Percentiles rank a stretch among this genome's conserved stretches.
Conservation (phyloP, 2,888 invertebrate species). For the Suillia variegata region DNA sequence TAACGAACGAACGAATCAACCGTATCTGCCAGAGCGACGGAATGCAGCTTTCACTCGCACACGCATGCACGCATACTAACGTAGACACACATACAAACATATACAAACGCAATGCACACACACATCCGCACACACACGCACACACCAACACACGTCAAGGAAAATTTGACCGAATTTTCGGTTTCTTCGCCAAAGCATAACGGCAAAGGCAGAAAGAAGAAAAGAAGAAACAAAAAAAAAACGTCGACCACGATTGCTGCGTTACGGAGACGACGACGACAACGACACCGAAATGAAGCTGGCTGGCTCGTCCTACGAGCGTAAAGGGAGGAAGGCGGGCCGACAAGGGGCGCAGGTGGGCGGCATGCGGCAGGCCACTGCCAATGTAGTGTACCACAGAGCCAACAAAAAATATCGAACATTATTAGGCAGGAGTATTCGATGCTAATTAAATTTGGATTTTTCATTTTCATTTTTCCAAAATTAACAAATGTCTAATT, state of each 20-base stretch:
- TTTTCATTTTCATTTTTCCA: not conserved
- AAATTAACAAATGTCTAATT: not conserved
- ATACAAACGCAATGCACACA: no score
- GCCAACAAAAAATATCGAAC: no score
- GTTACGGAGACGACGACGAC: slow-evolving; percentile 24
- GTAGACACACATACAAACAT: no score
- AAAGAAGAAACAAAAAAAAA: no score
- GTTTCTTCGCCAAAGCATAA: slow-evolving; percentile 33
- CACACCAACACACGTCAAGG: slow-evolving; percentile 22
- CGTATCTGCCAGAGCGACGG: slow-evolving; percentile 12
- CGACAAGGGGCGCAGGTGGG: no score
- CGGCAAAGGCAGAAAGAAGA: no score
- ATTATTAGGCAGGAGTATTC: no score
- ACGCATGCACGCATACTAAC: slow-evolving; percentile 14
- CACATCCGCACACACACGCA: slow-evolving; percentile 28
- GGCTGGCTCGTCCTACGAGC: no score
- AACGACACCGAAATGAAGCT: no score
- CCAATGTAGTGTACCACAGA: not conserved
- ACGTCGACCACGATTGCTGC: slow-evolving; percentile 30
- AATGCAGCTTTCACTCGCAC: slow-evolving; percentile 17
- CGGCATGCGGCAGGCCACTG: not conserved
- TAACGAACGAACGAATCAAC: slow-evolving; percentile 12
- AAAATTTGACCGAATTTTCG: slow-evolving; percentile 43
- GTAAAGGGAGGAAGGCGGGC: no score
- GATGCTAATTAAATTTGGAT: not conserved